These are phyloP conservation scores for Oscheius sp. DNA, from an alignment of 2,888 invertebrate species.

Conservation along the genomic window DNA sequence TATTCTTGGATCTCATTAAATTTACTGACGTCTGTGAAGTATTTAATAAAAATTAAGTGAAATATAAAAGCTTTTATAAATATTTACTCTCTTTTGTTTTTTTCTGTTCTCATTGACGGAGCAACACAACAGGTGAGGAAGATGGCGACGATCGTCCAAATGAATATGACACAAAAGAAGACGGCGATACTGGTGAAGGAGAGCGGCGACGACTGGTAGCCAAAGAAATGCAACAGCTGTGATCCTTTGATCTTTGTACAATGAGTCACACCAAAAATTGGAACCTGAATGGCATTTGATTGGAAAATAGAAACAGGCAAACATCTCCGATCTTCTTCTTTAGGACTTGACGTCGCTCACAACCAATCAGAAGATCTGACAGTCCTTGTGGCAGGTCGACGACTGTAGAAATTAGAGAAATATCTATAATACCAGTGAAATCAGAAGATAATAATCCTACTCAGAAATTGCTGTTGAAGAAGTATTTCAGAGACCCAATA, in stretches of 20 bases:
- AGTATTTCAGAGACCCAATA: constrained; percentile 14
- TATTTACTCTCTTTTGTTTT: background rate
- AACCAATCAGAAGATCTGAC: constrained; percentile 39
- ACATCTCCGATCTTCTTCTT: constrained; percentile 44
- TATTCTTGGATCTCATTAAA: no score
- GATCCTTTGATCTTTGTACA: constrained; percentile 25
- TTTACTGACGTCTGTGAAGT: no score
- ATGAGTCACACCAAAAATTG: constrained; percentile 28
- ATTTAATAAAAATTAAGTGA: background rate
- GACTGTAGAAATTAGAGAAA: background rate
- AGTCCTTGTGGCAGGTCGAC: constrained; percentile 1
- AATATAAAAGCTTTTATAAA: background rate
- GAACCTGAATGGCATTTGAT: background rate
- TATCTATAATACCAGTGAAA: background rate
- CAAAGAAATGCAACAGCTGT: constrained; percentile 25
- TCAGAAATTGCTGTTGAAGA: constrained; percentile 27
- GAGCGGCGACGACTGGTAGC: constrained; percentile 10
- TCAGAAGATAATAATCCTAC: background rate
- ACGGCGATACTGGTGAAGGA: constrained; percentile 5
- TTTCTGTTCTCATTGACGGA: background rate
- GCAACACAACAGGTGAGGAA: background rate
- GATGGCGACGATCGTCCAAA: background rate
- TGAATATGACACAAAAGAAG: background rate
- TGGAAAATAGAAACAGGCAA: constrained; percentile 17
- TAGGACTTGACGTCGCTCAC: constrained; percentile 37